Evolutionary conservation across 2,113 vertebrate species (phyloP), one percentile per base, ranked within the genome.

Genomic region (Lucifuga dentata): DNA sequence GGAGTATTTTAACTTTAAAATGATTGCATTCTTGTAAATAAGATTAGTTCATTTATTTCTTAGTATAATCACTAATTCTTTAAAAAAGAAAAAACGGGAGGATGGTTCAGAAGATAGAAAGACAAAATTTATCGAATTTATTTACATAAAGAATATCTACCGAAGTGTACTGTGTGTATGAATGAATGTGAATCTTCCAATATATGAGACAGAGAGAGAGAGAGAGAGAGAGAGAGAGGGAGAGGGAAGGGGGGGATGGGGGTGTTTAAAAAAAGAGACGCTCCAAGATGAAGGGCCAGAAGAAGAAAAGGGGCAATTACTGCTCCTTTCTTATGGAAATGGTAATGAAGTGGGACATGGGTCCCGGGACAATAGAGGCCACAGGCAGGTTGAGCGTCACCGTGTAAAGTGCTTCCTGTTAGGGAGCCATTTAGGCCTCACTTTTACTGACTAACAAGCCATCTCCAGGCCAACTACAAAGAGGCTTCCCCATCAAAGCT

Each of bases 371-470:
- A 93, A 93, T 93, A 77, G 90, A 76, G 72, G 70, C 87, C 81
- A 79, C 88, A 86, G 86, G 90, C 89, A 85, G 87, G 87, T 88
- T 87, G 86, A 91, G 89, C 80, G 88, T 92, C 92, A 90, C 89
- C 84, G 71, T 92, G 92, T 93, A 92, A 93, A 92, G 90, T 87
- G 89, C 92, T 94, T 94, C 92, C 91, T 93, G 91, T 92, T 88
- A 91, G 87, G 88, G 90, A 91, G 87, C 92, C 90, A 90, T 93
- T 93, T 91, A 92, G 85, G 73, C 85, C 83, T 88, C 82, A 92
- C 92, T 93, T 93, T 93, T 93, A 94, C 92, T 93, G 91, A 93
- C 91, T 92, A 90, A 93, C 93, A 93, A 89, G 90, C 90, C 87
- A 86, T 90, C 91, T 92, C 88, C 90, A 92, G 79, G 84, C 83